Conservation (phyloP, 2,113 vertebrate genomes). For the Hiodon alosoides region DNA sequence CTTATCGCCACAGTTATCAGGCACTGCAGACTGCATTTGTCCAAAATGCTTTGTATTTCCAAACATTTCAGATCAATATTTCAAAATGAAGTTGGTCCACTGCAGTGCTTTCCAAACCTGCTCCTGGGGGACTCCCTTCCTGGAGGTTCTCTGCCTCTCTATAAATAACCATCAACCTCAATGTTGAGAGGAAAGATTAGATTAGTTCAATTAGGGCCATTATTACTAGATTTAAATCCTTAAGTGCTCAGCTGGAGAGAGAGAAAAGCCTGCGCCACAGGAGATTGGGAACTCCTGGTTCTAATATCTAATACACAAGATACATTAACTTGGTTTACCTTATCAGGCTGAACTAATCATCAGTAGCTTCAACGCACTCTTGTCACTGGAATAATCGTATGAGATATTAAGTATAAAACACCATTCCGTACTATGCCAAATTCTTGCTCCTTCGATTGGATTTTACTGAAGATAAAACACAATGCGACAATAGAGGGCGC, state of each 20-base stretch:
- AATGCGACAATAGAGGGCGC: conserved; percentile 38
- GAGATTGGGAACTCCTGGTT: too few relatives aligned
- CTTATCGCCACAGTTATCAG: too few relatives aligned
- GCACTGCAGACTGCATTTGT: not conserved
- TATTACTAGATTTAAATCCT: too few relatives aligned
- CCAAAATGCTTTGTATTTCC: not conserved
- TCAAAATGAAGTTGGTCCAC: too few relatives aligned
- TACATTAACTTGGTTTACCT: conserved; percentile 18
- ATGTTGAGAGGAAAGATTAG: too few relatives aligned
- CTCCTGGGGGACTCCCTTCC: too few relatives aligned
- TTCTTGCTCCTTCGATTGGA: conserved; percentile 15
- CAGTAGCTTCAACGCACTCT: conserved; percentile 18
- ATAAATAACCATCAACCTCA: too few relatives aligned
- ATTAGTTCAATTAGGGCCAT: too few relatives aligned
- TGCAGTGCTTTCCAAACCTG: too few relatives aligned
- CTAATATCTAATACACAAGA: not conserved
- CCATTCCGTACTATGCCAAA: not conserved
- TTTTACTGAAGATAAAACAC: not conserved
- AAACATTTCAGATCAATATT: not conserved
- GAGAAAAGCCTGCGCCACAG: too few relatives aligned
- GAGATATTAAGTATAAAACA: conserved; percentile 17
- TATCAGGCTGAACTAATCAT: conserved; percentile 16
- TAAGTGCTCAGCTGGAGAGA: too few relatives aligned
- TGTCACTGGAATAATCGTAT: not conserved
- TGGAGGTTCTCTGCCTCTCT: too few relatives aligned